Conservation (phyloP, 2,113 vertebrate species). For the Marmota monax region DNA sequence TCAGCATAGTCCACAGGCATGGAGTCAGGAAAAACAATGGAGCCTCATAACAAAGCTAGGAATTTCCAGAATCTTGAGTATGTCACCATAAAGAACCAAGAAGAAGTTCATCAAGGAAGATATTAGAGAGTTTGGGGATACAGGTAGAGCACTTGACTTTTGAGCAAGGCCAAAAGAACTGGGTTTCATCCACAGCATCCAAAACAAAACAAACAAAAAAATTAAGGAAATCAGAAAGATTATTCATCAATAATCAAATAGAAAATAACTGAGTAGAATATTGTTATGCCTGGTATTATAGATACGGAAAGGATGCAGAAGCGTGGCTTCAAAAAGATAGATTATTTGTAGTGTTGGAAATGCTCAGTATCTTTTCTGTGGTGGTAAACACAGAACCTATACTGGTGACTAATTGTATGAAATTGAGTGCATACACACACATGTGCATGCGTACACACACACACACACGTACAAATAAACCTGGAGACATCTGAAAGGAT, state of each 20-base stretch:
- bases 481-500: background rate
- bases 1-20: background rate
- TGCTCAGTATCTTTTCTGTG: background rate
- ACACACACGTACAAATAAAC: background rate
- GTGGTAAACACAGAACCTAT: background rate
- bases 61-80: background rate
- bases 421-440: no score
- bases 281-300: background rate
- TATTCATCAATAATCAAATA: background rate
- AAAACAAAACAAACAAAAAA: no score
- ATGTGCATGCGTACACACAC: no score
- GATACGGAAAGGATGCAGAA: accelerated
- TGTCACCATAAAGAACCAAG: background rate
- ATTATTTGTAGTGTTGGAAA: background rate
- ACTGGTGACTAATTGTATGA: no score
- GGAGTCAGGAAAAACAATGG: background rate
- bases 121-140: no score
- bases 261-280: background rate
- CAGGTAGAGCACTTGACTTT: no score
- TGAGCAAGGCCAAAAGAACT: no score
- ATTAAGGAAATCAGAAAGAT: background rate
- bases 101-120: background rate
- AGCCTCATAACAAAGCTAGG: background rate
- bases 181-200: no score
- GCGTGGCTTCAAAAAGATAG: background rate